These are phyloP conservation scores for Ectemnius continuus DNA, from an alignment of 2,888 invertebrate species.

Conservation along the genomic window DNA sequence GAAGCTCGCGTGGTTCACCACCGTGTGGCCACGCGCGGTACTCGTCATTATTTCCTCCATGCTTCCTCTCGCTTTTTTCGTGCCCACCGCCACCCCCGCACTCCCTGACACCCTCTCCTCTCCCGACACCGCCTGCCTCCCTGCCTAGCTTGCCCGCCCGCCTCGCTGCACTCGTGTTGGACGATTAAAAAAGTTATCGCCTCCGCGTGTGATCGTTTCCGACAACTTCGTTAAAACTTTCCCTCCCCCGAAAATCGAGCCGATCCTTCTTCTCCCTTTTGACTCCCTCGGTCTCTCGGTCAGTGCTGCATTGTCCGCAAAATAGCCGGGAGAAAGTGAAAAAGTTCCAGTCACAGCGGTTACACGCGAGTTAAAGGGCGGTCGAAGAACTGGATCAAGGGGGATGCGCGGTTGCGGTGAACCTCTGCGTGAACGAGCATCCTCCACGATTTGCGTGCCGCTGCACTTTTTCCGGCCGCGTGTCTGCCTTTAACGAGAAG, in stretches of 20 bases:
- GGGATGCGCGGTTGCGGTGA: slow-evolving; percentile 52
- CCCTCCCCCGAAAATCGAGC: too few relatives aligned
- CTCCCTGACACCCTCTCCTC: not conserved
- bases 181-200: slow-evolving; percentile 9
- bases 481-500: too few relatives aligned
- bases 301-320: too few relatives aligned
- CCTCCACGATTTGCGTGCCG: slow-evolving; percentile 1
- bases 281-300: too few relatives aligned
- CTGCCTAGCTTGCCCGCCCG: not conserved
- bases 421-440: slow-evolving; percentile 47
- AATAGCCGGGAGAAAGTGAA: not conserved
- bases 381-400: slow-evolving; percentile 40
- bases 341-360: not conserved
- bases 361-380: slow-evolving; percentile 6
- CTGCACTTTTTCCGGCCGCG: too few relatives aligned
- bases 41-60: slow-evolving; percentile 32
- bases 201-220: not conserved
- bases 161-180: not conserved
- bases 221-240: too few relatives aligned
- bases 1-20: slow-evolving; percentile 54
- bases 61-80: slow-evolving; percentile 13
- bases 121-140: not conserved
- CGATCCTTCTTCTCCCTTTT: too few relatives aligned
- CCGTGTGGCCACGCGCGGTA: slow-evolving; percentile 36
- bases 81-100: not conserved